Percentiles rank a stretch among this genome's conserved stretches.
Conservation (phyloP, 2,113 vertebrate genomes). For the Pteruthius melanotis region DNA sequence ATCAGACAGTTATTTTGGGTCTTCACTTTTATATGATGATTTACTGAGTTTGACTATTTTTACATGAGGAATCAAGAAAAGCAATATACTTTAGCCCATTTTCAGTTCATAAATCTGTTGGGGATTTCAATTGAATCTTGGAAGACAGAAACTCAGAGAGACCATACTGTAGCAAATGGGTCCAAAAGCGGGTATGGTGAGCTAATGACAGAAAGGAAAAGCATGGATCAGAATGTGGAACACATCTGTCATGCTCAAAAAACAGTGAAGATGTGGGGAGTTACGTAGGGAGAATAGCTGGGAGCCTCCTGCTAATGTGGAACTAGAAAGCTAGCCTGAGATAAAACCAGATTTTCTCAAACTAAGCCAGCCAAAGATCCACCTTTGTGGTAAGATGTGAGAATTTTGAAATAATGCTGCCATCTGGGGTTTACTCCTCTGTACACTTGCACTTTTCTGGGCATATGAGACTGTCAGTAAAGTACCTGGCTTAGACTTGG, state of each 20-base stretch:
- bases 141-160: not conserved
- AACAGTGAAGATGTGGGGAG: not conserved
- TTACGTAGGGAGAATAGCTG: not conserved
- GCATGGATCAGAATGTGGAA: not conserved
- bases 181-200: not conserved
- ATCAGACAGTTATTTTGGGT: not conserved
- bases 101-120: not conserved
- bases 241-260: not conserved
- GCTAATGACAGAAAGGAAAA: not conserved
- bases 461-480: not conserved
- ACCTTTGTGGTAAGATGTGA: not conserved
- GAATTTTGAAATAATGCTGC: not conserved
- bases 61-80: not conserved
- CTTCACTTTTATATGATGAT: not conserved
- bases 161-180: not conserved
- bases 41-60: not conserved
- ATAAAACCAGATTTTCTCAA: not conserved
- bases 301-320: not conserved
- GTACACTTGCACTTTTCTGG: not conserved
- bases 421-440: not conserved
- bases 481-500: not conserved
- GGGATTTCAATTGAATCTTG: not conserved
- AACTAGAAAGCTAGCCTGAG: not conserved
- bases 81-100: not conserved
- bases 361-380: not conserved